Percentiles rank a stretch among this genome's conserved stretches.
phyloP scores from a whole-genome alignment of 2,797 vertebrate genomes.

The Brachyalestes nurse region DNA sequence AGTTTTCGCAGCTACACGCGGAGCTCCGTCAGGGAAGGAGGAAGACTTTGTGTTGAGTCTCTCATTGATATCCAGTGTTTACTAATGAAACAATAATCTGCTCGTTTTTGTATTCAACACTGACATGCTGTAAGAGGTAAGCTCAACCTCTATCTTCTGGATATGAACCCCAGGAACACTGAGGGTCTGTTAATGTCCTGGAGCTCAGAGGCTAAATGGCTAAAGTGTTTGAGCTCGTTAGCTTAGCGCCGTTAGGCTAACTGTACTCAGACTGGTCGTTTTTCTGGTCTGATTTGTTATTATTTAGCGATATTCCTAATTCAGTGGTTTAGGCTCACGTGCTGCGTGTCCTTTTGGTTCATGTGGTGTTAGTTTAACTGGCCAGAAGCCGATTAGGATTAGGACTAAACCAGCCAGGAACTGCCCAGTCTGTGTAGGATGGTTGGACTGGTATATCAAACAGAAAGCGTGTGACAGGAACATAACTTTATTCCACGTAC shows the following conservation, averaged over 20 bases:
- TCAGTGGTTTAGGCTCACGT: neutral
- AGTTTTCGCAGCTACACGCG: conserved; percentile 59
- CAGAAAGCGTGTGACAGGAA: neutral
- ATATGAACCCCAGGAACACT: neutral
- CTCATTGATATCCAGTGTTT: conserved; percentile 62
- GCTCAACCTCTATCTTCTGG: neutral
- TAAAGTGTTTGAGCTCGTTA: conserved; percentile 17
- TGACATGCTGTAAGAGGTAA: conserved; percentile 59
- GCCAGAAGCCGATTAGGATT: neutral
- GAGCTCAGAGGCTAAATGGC: conserved; percentile 25
- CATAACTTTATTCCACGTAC: neutral
- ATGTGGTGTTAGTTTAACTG: neutral
- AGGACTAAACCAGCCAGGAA: neutral
- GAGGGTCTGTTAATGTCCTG: neutral
- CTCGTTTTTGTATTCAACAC: conserved; percentile 38
- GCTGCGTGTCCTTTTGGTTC: neutral
- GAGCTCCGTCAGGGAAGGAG: conserved; percentile 76
- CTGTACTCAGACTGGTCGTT: neutral
- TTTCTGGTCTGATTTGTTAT: too few relatives aligned
- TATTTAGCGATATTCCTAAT: neutral
- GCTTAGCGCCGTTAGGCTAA: neutral
- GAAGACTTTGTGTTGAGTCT: conserved; percentile 59
- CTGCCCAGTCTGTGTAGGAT: neutral
- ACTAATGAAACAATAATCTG: conserved; percentile 9
- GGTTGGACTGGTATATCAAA: neutral